These are phyloP conservation scores for Orycteropus afer DNA, from an alignment of 2,113 vertebrate species.

Conservation along the genomic window DNA sequence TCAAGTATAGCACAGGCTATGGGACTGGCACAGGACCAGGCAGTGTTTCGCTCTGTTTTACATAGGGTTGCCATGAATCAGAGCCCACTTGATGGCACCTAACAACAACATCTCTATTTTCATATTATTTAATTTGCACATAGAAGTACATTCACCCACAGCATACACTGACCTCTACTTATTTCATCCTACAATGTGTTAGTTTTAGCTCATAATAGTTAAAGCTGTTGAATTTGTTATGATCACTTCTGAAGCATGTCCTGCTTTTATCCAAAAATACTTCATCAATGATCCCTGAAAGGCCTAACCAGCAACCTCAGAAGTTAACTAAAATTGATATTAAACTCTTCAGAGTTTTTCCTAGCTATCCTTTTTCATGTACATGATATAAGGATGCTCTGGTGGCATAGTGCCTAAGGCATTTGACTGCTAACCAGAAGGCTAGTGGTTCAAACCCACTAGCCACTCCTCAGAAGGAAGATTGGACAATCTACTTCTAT, in stretches of 20 bases:
- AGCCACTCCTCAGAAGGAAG: too few species aligned
- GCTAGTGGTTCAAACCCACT: too few species aligned
- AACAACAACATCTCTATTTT: too few species aligned
- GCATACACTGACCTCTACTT: not conserved
- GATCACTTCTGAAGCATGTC: not conserved
- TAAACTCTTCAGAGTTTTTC: conserved; percentile 26
- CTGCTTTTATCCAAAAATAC: conserved; percentile 38
- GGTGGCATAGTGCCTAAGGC: too few species aligned
- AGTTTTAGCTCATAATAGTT: not conserved
- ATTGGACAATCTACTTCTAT: too few species aligned
- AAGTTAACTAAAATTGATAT: not conserved
- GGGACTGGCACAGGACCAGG: too few species aligned
- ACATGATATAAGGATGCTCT: too few species aligned
- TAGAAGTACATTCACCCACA: not conserved
- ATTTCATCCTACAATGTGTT: not conserved
- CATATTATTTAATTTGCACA: not conserved
- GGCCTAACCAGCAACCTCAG: not conserved
- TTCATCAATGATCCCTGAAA: not conserved
- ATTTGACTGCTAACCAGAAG: too few species aligned
- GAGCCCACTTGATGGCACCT: too few species aligned
- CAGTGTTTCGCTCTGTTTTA: too few species aligned
- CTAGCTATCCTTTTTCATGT: not conserved
- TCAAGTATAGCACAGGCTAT: too few species aligned
- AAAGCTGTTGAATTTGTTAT: not conserved
- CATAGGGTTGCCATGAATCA: too few species aligned